A percentile compares a stretch with the other conserved stretches of the same genome.
phyloP scores from a whole-genome alignment of 92 coral and sea anemone genomes.

The Galaxea fascicularis region DNA sequence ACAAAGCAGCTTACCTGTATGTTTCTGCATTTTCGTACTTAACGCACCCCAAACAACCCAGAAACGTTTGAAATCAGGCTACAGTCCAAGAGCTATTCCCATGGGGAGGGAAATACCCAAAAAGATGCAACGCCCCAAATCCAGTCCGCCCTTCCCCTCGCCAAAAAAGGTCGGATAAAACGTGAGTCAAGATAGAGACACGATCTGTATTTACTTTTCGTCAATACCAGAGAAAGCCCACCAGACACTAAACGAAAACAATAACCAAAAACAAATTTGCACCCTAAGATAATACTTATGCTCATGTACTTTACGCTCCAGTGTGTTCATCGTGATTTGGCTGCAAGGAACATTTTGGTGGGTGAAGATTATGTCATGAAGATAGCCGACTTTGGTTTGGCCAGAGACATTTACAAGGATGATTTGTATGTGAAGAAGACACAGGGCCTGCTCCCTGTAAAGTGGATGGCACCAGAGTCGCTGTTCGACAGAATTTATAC shows the following conservation, averaged over 20 bases:
- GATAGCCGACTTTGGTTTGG: slow-evolving; percentile 94
- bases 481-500: slow-evolving; percentile 88
- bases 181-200: too few relatives aligned
- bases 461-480: slow-evolving; percentile 97
- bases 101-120: too few relatives aligned
- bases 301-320: slow-evolving; percentile 10
- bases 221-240: too few relatives aligned
- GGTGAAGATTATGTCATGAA: slow-evolving; percentile 89
- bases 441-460: slow-evolving; percentile 84
- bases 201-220: too few relatives aligned
- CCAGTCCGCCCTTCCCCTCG: neutral
- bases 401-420: slow-evolving; percentile 88
- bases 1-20: too few relatives aligned
- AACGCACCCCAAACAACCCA: too few relatives aligned
- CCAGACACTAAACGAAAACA: neutral
- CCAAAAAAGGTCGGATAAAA: neutral
- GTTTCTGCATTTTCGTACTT: too few relatives aligned
- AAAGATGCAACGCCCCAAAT: neutral
- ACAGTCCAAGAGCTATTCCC: too few relatives aligned
- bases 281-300: slow-evolving; percentile 50
- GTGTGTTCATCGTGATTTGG: slow-evolving; percentile 95
- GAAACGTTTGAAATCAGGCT: too few relatives aligned
- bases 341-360: slow-evolving; percentile 93
- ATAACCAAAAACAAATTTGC: too few relatives aligned
- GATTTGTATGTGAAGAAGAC: slow-evolving; percentile 88